A percentile compares a stretch with the other conserved stretches of the same genome.
Evolutionary conservation across 2,113 vertebrate species (phyloP).

Genomic region (Platycercus adscitus): DNA sequence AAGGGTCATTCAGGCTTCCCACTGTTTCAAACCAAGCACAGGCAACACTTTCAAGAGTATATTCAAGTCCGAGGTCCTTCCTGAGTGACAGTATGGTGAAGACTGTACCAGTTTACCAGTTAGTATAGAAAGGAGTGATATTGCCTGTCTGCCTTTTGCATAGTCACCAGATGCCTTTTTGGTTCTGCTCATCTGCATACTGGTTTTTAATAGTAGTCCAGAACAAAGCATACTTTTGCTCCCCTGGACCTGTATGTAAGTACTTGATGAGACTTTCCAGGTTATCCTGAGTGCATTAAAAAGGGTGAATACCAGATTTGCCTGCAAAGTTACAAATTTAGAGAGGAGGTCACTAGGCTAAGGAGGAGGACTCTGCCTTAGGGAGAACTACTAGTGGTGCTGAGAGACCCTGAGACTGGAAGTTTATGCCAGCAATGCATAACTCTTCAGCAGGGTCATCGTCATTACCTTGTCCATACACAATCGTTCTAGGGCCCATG

Average conservation of each 20-base stretch:
- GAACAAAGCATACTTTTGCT: background rate
- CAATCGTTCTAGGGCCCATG: background rate
- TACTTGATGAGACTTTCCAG: background rate
- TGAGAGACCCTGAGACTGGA: background rate
- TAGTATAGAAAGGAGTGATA: background rate
- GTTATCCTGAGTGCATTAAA: background rate
- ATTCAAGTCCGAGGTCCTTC: background rate
- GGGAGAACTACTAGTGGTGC: background rate
- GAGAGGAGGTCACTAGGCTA: background rate
- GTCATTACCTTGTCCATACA: background rate
- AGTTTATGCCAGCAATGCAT: background rate
- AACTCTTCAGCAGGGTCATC: background rate
- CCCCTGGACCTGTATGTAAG: background rate
- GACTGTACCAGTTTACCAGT: background rate
- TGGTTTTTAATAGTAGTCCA: background rate
- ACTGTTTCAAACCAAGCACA: background rate
- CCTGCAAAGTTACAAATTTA: background rate
- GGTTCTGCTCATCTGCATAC: background rate
- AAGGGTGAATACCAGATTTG: background rate
- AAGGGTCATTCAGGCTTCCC: background rate
- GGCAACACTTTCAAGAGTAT: background rate
- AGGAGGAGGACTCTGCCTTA: background rate
- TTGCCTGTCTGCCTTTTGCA: background rate
- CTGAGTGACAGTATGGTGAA: background rate
- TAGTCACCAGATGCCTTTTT: background rate